Evolutionary conservation across 2,888 invertebrate species (phyloP).

Genomic region (Meloe dianella): DNA sequence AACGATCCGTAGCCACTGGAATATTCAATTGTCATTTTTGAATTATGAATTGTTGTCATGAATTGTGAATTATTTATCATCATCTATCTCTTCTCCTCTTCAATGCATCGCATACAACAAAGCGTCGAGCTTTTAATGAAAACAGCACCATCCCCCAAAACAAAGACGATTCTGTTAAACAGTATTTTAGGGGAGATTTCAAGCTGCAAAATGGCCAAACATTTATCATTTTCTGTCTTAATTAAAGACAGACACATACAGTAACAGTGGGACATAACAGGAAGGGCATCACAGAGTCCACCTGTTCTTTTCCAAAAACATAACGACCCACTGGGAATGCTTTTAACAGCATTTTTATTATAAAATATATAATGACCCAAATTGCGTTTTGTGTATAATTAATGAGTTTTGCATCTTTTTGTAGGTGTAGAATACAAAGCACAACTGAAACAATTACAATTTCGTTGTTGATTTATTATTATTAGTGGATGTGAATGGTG

Average conservation of each 20-base stretch:
- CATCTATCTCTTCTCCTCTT: not conserved
- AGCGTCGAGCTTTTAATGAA: slow-evolving; percentile 3
- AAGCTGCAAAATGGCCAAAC: slow-evolving; percentile 16
- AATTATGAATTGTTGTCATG: not conserved
- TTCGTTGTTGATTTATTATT: slow-evolving; percentile 2
- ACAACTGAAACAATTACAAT: not conserved
- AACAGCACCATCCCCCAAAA: slow-evolving; percentile 12
- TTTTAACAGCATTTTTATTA: slow-evolving; percentile 6
- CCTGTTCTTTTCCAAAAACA: not conserved
- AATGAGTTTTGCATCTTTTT: too few species aligned
- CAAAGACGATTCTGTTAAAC: slow-evolving; percentile 8
- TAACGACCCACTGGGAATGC: slow-evolving; percentile 19
- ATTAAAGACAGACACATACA: slow-evolving; percentile 20
- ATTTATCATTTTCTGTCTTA: slow-evolving; percentile 30
- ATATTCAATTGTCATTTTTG: not conserved
- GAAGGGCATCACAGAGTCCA: not conserved
- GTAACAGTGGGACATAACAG: not conserved
- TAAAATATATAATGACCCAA: not conserved
- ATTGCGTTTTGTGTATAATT: too few species aligned
- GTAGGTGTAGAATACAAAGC: not conserved
- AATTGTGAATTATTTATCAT: not conserved
- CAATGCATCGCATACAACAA: not conserved
- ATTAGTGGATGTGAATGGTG: not conserved
- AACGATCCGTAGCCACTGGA: not conserved
- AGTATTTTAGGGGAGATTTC: slow-evolving; percentile 13